A percentile compares a stretch with the other conserved stretches of the same genome.
Evolutionary conservation across 2,888 invertebrate genomes (phyloP).

Genomic region (Nipponacmea schrenckii): DNA sequence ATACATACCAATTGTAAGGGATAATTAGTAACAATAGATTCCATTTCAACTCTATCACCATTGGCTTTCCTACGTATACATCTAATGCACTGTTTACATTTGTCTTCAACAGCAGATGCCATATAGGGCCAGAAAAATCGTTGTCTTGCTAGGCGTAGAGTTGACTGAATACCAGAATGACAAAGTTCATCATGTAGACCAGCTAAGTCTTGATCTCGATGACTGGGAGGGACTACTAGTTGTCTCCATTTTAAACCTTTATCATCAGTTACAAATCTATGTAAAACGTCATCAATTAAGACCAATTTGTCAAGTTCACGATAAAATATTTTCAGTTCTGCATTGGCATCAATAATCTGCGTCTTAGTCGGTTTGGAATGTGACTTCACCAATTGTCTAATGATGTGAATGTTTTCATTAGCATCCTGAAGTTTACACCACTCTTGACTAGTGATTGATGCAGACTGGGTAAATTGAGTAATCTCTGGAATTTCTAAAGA

Average conservation of each 20-base stretch:
- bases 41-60: too few relatives aligned
- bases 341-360: too few relatives aligned
- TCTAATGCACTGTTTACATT: slow-evolving; percentile 30
- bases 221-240: background rate
- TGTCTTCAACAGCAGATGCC: slow-evolving; percentile 28
- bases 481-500: too few relatives aligned
- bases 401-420: too few relatives aligned
- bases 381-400: too few relatives aligned
- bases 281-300: background rate
- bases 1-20: too few relatives aligned
- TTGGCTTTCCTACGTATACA: slow-evolving; percentile 17
- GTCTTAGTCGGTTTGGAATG: too few relatives aligned
- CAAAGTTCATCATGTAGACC: background rate
- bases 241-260: background rate
- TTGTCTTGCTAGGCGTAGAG: background rate
- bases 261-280: background rate
- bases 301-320: background rate
- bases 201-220: background rate
- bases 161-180: slow-evolving; percentile 2
- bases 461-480: too few relatives aligned
- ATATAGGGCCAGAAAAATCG: slow-evolving; percentile 41
- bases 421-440: too few relatives aligned
- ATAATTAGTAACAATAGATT: too few relatives aligned
- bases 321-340: background rate
- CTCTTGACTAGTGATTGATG: too few relatives aligned